These are phyloP conservation scores for Oscheius onirici DNA, from an alignment of 2,888 invertebrate genomes.

Conservation along the genomic window DNA sequence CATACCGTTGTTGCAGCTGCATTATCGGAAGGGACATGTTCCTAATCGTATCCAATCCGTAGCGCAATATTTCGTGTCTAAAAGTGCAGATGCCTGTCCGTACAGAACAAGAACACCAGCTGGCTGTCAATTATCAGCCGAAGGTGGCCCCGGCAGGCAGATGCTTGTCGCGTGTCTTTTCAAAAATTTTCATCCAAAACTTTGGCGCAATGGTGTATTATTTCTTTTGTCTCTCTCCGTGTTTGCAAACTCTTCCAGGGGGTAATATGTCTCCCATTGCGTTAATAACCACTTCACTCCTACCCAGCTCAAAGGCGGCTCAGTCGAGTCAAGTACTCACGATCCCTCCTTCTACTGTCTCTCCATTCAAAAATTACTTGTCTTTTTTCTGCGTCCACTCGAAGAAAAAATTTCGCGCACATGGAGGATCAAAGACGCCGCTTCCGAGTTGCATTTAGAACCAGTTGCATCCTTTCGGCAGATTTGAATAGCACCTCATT, in stretches of 20 bases:
- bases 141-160: conserved; percentile 5
- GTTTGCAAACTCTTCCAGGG: conserved; percentile 4
- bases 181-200: neutral
- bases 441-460: conserved; percentile 33
- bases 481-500: conserved; percentile 30
- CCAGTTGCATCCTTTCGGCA: conserved; percentile 26
- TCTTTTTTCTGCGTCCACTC: neutral
- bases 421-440: conserved; percentile 23
- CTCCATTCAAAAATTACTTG: neutral
- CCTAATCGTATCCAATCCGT: too few relatives aligned
- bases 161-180: conserved; percentile 12
- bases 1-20: too few relatives aligned
- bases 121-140: conserved; percentile 30
- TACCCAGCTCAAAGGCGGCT: conserved; percentile 27
- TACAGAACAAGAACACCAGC: conserved; percentile 23
- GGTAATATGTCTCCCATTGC: conserved; percentile 21
- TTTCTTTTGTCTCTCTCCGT: neutral
- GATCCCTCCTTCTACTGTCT: neutral
- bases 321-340: conserved; percentile 21
- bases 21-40: too few relatives aligned
- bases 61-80: too few relatives aligned
- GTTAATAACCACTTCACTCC: conserved; percentile 14
- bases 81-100: conserved; percentile 1
- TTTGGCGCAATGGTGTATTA: too few relatives aligned
- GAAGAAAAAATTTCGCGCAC: conserved; percentile 15